Evolutionary conservation across 1,140 invertebrate genomes (phyloP), one percentile per base, ranked within the genome.

Genomic region (Bradysia coprophila): DNA sequence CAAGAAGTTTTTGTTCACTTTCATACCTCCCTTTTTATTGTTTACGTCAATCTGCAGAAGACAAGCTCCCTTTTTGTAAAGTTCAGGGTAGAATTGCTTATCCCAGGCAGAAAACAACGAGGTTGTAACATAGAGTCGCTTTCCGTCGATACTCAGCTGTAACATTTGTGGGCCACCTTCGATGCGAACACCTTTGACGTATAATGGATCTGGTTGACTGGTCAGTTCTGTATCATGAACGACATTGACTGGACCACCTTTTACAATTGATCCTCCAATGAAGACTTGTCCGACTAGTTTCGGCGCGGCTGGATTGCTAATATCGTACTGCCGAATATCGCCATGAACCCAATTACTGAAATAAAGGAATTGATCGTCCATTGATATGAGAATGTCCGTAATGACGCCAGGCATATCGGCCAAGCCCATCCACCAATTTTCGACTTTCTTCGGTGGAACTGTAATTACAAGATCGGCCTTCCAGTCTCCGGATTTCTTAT

Each of bases 101-200:
- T 98, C 94, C 92, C 93, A 98, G 0, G 80, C 75, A 16, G 81
- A 86, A 52, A 81, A 93, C 1, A 98, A 67, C 0, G 93, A 91
- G 2, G 80, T 83, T 1, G 87, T 92, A 1, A 92, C 83, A 56
- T 97, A 98, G 4, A 98, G 67, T 18, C 94, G 70, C 61, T 81
- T 88, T 1, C 94, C 94, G 64, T 98, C 94, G 36, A 98, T 62
- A 48, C 89, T 94, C 0, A 98, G 62, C 56, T 98, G 93, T 37
- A 98, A 56, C 94, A 98, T 98, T 62, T 98, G 94, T 1, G 92
- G 86, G 2, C 78, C 75, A 13, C 90, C 94, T 38, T 79, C 64
- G 4, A 97, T 59, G 34, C 69, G 66, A 43, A 77, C 76, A 1
- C 81, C 87, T 58, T 93, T 89, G 0, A 97, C 59, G 44, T 64